These are phyloP conservation scores for Marmota flaviventris DNA, from an alignment of 2,113 vertebrate species.

Conservation along the genomic window DNA sequence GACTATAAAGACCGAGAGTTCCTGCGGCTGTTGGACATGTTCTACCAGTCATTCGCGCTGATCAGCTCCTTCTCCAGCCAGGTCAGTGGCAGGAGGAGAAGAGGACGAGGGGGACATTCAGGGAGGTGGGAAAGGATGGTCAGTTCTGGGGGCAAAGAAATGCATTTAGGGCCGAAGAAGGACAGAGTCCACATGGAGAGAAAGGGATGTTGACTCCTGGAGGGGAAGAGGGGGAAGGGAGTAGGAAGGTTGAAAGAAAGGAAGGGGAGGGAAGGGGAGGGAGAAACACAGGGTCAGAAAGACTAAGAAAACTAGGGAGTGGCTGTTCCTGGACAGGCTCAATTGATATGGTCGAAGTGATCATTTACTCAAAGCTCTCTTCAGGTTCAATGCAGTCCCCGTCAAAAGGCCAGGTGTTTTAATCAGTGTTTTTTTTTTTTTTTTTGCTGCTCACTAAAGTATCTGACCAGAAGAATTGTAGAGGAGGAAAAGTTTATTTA, in stretches of 20 bases:
- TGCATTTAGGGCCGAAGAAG: neutral
- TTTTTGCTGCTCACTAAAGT: too few relatives aligned
- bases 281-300: neutral
- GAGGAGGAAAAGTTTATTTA: too few relatives aligned
- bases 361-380: too few relatives aligned
- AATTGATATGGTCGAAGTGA: too few relatives aligned
- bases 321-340: too few relatives aligned
- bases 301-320: too few relatives aligned
- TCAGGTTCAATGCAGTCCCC: too few relatives aligned
- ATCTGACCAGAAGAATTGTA: too few relatives aligned
- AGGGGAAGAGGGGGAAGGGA: neutral
- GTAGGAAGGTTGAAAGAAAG: neutral
- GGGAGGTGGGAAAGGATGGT: fast-evolving
- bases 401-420: too few relatives aligned
- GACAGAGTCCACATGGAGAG: neutral
- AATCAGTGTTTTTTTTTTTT: too few relatives aligned
- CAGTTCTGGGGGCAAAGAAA: neutral
- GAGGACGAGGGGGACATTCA: too few relatives aligned
- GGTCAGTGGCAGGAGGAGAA: conserved; percentile 74
- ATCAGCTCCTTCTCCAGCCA: conserved; percentile 78
- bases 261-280: neutral
- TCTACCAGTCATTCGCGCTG: conserved; percentile 62
- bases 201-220: neutral
- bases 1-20: conserved; percentile 88
- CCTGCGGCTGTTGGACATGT: conserved; percentile 79